Evolutionary conservation across 1,140 invertebrate species (phyloP).

Genomic region (Brachionus koreanus): DNA sequence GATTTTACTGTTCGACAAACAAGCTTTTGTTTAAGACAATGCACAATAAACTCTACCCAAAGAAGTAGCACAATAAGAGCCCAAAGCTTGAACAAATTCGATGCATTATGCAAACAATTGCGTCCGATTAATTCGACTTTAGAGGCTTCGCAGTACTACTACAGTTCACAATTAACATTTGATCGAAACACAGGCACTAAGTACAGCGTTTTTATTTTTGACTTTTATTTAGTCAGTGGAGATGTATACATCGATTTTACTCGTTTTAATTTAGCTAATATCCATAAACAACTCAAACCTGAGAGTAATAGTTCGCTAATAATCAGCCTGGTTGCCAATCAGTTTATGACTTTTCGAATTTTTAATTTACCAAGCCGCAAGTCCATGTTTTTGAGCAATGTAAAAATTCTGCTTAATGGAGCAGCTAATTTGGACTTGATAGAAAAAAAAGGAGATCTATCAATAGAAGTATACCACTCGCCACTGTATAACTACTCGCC

Average conservation of each 20-base stretch:
- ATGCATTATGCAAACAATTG: neutral
- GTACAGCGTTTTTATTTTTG: neutral
- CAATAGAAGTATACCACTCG: neutral
- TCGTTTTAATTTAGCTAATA: neutral
- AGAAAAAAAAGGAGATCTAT: conserved; percentile 5
- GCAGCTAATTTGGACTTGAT: neutral
- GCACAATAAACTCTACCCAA: neutral
- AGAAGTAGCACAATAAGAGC: neutral
- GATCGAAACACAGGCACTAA: neutral
- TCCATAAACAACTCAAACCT: neutral
- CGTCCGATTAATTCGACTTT: neutral
- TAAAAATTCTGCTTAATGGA: conserved; percentile 13
- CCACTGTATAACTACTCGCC: neutral
- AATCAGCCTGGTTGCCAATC: neutral
- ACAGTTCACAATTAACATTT: neutral
- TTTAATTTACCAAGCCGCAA: neutral
- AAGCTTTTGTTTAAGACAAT: neutral
- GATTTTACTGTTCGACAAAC: neutral
- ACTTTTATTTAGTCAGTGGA: conserved; percentile 1
- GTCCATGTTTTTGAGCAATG: neutral
- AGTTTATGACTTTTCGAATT: conserved; percentile 31
- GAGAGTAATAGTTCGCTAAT: neutral
- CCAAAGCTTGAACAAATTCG: neutral
- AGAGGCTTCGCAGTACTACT: neutral
- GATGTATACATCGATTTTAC: conserved; percentile 6